A percentile compares a stretch with the other conserved stretches of the same genome.
phyloP scores from a whole-genome alignment of 2,797 vertebrate genomes.

The Hyperoplus immaculatus region DNA sequence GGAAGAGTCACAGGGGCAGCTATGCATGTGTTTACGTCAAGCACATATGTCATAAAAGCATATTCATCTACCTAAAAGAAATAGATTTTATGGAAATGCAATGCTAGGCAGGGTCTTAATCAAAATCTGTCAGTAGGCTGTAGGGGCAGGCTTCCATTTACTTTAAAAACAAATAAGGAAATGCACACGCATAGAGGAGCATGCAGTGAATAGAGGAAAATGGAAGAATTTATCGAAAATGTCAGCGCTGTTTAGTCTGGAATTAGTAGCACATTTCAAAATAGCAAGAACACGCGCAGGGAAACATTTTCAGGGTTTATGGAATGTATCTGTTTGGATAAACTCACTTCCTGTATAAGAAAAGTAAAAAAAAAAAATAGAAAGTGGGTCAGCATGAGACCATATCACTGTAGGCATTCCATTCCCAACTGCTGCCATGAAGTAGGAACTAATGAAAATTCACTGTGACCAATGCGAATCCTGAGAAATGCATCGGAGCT shows the following conservation, averaged over 20 bases:
- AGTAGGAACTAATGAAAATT: slow-evolving; percentile 45
- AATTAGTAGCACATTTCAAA: slow-evolving; percentile 35
- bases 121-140: slow-evolving; percentile 8
- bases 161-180: slow-evolving; percentile 11
- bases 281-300: slow-evolving; percentile 24
- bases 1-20: neutral
- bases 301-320: slow-evolving; percentile 36
- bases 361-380: slow-evolving; percentile 23
- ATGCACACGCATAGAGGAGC: neutral
- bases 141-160: slow-evolving; percentile 8
- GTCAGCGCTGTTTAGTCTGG: slow-evolving; percentile 5
- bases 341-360: slow-evolving; percentile 50
- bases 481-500: neutral
- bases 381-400: slow-evolving; percentile 59
- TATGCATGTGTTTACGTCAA: slow-evolving; percentile 3
- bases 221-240: slow-evolving; percentile 14
- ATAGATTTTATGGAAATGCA: neutral
- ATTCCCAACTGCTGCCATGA: slow-evolving; percentile 35
- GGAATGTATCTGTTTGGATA: slow-evolving; percentile 57
- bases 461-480: neutral
- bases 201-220: neutral
- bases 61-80: slow-evolving; percentile 15
- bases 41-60: neutral
- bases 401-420: slow-evolving; percentile 17
- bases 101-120: neutral